Evolutionary conservation across 2,797 vertebrate genomes (phyloP), one percentile per base, ranked within the genome.

Genomic region (Trematomus bernacchii): DNA sequence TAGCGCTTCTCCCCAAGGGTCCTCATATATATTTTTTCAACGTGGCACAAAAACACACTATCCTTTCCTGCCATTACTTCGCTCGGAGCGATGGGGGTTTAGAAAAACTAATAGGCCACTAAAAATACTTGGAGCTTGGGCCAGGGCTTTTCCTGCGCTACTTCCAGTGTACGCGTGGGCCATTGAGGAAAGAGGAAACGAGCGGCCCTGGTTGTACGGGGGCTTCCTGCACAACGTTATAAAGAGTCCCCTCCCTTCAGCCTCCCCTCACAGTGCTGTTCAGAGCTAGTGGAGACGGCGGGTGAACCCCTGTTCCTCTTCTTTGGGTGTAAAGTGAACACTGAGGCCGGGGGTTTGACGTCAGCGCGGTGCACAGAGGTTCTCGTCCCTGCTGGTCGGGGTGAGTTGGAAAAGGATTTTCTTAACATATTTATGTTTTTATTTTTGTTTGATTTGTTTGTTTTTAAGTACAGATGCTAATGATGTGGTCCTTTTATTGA

Each of bases 301-400:
- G 84, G 23, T 51, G 67, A 80, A 66, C 30, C 62, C 73, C 74
- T 63, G 79, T 83, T 87, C 71, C 79, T 76, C 65, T 0, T 84
- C 84, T 84, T 68, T 76, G 85, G 64, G 47, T 58, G 67, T 37
- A 75, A 77, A 82, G 77, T 73, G 66, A 83, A 81, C 73, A 46
- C 85, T 51, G 68, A 89, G 82, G 76, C 76, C n/a, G 18, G 67
- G 74, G 85, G 70, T 82, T 87, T 92, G 89, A 90, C 87, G 71
- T 83, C 86, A 68, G 47, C 6, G 66, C 19, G 47, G 83, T 42
- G 80, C 58, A 66, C 75, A 44, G 40, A 59, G 76, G 70, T 87
- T 95, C 93, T 95, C 95, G 95, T 96, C 95, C 95, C 95, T 95
- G 95, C 95, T 96, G 95, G 95, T 94, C 95, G 91, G 95, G 95